Percentiles rank a stretch among this genome's conserved stretches.
These are phyloP conservation scores for Odontomyia ornata DNA, from an alignment of 2,888 invertebrate genomes.

Conservation along the genomic window DNA sequence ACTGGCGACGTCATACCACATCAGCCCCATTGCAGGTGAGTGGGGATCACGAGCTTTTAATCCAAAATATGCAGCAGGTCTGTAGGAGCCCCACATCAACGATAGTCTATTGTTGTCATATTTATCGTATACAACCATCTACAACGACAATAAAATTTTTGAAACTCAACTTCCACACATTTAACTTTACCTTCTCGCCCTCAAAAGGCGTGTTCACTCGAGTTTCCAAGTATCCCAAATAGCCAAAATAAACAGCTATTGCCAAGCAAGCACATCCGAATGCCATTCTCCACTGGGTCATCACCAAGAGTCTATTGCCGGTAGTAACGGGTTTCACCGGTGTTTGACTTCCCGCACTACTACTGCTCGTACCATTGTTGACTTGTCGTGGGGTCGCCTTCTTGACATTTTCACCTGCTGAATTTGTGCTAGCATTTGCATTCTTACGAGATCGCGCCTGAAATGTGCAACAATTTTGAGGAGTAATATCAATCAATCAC, in stretches of 20 bases:
- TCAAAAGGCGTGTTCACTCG: slow-evolving; percentile 87
- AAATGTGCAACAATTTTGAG: neutral
- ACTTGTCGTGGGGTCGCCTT: slow-evolving; percentile 20
- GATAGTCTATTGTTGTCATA: slow-evolving; percentile 62
- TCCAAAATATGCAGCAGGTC: slow-evolving; percentile 89
- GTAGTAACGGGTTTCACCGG: slow-evolving; percentile 52
- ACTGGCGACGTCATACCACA: slow-evolving; percentile 84
- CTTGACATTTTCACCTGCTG: slow-evolving; percentile 18
- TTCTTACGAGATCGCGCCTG: slow-evolving; percentile 36
- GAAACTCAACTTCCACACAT: neutral
- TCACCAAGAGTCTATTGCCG: slow-evolving; percentile 50
- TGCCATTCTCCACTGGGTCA: slow-evolving; percentile 69
- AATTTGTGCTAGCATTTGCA: neutral
- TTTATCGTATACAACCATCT: slow-evolving; percentile 79
- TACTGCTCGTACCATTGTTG: slow-evolving; percentile 58
- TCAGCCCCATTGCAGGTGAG: slow-evolving; percentile 90
- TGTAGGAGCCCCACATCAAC: slow-evolving; percentile 86
- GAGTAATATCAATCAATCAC: too few relatives aligned
- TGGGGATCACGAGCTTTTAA: slow-evolving; percentile 88
- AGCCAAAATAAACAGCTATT: slow-evolving; percentile 79
- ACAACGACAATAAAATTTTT: slow-evolving; percentile 26
- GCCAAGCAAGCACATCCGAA: slow-evolving; percentile 71
- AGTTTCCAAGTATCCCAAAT: slow-evolving; percentile 85
- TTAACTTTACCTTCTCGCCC: slow-evolving; percentile 72
- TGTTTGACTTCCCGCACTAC: slow-evolving; percentile 63